A percentile compares a stretch with the other conserved stretches of the same genome.
Evolutionary conservation across 2,113 vertebrate species (phyloP).

Genomic region (Thomomys bottae): DNA sequence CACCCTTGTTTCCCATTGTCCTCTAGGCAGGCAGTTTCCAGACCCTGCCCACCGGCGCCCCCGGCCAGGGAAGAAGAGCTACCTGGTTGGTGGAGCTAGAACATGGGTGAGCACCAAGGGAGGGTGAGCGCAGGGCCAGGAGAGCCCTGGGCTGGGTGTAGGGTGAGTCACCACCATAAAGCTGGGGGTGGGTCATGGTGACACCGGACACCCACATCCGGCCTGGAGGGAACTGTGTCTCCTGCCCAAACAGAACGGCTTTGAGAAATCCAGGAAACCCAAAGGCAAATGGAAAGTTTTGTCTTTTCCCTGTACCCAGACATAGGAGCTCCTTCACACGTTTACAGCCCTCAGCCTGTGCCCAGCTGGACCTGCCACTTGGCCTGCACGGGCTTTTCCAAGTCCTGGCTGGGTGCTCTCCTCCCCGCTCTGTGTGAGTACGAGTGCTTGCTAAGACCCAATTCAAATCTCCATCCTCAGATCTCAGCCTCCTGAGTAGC

Average conservation of each 20-base stretch:
- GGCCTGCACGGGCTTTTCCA: not conserved
- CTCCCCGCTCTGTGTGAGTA: not conserved
- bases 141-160: not conserved
- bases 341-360: not conserved
- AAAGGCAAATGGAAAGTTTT: not conserved
- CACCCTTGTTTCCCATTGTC: not conserved
- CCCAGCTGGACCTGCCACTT: not conserved
- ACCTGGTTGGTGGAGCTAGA: not conserved
- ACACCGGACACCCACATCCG: not conserved
- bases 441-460: not conserved
- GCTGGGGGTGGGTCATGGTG: not conserved
- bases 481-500: too few species aligned
- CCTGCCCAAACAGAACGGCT: not conserved
- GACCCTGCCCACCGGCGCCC: not conserved
- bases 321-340: fast-evolving
- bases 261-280: not conserved
- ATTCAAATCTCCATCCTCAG: too few species aligned
- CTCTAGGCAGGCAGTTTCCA: not conserved
- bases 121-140: not conserved
- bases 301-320: not conserved
- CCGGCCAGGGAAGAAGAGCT: not conserved
- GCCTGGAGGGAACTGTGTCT: not conserved
- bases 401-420: fast-evolving
- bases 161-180: conserved; percentile 59
- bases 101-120: not conserved